Conservation (phyloP, 2,888 invertebrate species). For the Siphonodentalium dalli region DNA sequence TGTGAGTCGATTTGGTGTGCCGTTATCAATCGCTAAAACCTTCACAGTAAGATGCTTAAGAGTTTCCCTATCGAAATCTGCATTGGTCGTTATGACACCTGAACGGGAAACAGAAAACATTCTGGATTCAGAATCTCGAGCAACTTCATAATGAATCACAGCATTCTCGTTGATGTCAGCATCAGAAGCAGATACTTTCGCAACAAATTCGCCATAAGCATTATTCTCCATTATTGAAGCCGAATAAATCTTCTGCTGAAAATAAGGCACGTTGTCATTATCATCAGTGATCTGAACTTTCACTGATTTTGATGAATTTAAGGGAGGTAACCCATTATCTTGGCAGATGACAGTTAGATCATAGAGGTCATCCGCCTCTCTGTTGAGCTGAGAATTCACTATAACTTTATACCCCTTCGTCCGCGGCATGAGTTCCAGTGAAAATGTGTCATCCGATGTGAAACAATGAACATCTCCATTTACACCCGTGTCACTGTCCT, state of each 20-base stretch:
- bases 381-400: constrained; percentile 44
- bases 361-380: constrained; percentile 42
- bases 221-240: constrained; percentile 53
- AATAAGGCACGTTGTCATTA: constrained; percentile 56
- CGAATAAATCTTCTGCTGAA: constrained; percentile 35
- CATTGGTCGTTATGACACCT: constrained; percentile 42
- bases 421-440: constrained; percentile 41
- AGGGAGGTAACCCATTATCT: constrained; percentile 53
- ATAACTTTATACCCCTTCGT: constrained; percentile 48
- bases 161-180: constrained; percentile 41
- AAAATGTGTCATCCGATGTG: constrained; percentile 34
- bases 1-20: constrained; percentile 36
- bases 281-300: constrained; percentile 51
- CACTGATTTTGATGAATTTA: constrained; percentile 40
- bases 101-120: constrained; percentile 38
- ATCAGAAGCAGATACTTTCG: constrained; percentile 50
- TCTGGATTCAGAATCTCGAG: constrained; percentile 34
- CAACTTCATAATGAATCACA: constrained; percentile 40
- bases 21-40: constrained; percentile 45
- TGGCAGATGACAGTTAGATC: constrained; percentile 48
- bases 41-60: constrained; percentile 36
- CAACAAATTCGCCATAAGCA: constrained; percentile 40
- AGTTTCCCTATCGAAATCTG: constrained; percentile 44
- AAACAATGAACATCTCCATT: constrained; percentile 50
- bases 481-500: constrained; percentile 53